Percentiles rank a stretch among this genome's conserved stretches.
Evolutionary conservation across 2,888 invertebrate species (phyloP).

Genomic region (Cephus rjabovi): DNA sequence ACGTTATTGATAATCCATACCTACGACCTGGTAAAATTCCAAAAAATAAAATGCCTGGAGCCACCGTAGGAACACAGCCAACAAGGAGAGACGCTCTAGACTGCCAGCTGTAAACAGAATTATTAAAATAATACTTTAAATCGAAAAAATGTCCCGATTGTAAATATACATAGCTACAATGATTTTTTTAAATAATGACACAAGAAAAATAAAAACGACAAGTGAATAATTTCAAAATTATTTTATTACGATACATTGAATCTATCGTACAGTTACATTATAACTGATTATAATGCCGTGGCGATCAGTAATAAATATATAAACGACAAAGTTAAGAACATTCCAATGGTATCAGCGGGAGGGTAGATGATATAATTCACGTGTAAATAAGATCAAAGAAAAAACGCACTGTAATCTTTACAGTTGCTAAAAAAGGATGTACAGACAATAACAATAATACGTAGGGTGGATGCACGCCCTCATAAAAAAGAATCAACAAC

Average conservation of each 20-base stretch:
- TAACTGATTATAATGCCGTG: not conserved
- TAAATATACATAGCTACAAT: conserved; percentile 2
- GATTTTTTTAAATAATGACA: not conserved
- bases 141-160: not conserved
- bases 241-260: conserved; percentile 18
- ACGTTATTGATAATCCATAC: conserved; percentile 63
- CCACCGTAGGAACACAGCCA: conserved; percentile 1
- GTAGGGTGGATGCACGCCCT: not conserved
- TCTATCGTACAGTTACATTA: not conserved
- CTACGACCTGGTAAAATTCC: conserved; percentile 65
- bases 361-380: not conserved
- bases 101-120: not conserved
- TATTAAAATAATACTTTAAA: not conserved
- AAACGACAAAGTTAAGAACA: conserved; percentile 30
- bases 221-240: conserved; percentile 2
- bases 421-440: not conserved
- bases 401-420: not conserved
- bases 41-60: conserved; percentile 51
- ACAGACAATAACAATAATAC: not conserved
- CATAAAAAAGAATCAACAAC: not conserved
- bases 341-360: conserved; percentile 20
- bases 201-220: not conserved
- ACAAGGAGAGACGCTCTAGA: conserved; percentile 16
- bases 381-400: not conserved
- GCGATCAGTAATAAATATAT: conserved; percentile 34